phyloP scores from a whole-genome alignment of 2,113 vertebrate species.

The Myodes glareolus region DNA sequence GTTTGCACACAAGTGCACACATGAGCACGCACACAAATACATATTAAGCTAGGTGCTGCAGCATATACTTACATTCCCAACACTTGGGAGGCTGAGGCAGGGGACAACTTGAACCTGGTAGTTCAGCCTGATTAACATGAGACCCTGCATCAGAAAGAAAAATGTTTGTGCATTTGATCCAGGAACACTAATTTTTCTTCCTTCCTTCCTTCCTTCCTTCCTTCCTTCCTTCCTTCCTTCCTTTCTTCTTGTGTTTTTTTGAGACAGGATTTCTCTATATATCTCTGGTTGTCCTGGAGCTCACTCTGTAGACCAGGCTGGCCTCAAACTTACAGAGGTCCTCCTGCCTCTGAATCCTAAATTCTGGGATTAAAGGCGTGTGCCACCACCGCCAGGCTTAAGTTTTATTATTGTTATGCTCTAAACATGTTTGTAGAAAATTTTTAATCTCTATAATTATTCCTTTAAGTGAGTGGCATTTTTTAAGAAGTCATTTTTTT shows the following conservation, averaged over 20 bases:
- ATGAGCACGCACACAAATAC: background rate
- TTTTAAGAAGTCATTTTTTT: background rate
- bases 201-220: too few relatives aligned
- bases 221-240: too few relatives aligned
- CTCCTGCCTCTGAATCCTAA: too few relatives aligned
- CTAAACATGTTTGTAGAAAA: background rate
- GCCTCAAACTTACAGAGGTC: too few relatives aligned
- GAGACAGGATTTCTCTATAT: too few relatives aligned
- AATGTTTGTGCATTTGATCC: background rate
- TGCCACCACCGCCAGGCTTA: background rate
- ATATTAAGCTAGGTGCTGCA: background rate
- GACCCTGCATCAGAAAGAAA: background rate
- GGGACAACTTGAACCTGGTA: background rate
- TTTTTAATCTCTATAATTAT: slow-evolving; percentile 9
- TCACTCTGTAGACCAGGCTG: too few relatives aligned
- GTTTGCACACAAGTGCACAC: background rate
- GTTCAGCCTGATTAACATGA: background rate
- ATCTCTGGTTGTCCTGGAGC: too few relatives aligned
- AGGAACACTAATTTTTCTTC: background rate
- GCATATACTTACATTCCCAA: background rate
- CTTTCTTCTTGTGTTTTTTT: too few relatives aligned
- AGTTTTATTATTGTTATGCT: background rate
- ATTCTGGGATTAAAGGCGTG: too few relatives aligned
- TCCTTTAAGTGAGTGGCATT: slow-evolving; percentile 1
- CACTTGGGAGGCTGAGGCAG: background rate